phyloP scores from a whole-genome alignment of 2,113 vertebrate species.

The Pungitius pungitius region DNA sequence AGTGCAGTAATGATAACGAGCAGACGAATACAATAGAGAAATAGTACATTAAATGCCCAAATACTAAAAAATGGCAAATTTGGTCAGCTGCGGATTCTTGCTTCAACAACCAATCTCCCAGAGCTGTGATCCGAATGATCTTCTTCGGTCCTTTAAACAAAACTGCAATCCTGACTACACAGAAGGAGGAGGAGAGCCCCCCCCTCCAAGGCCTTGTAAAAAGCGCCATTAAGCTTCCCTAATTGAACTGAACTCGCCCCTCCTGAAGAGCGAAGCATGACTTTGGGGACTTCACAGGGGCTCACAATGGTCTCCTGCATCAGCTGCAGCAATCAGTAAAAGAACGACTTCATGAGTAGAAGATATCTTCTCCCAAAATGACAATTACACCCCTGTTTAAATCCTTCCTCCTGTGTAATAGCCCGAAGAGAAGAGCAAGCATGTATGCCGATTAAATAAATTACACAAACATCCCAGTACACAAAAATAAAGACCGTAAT shows the following conservation, averaged over 20 bases:
- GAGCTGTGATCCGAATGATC: conserved; percentile 42
- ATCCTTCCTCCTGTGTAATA: conserved; percentile 66
- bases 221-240: conserved; percentile 65
- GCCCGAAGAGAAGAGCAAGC: conserved; percentile 48
- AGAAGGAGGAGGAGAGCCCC: conserved; percentile 34
- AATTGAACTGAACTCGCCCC: conserved; percentile 71
- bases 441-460: conserved; percentile 69
- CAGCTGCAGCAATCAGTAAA: conserved; percentile 58
- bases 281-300: conserved; percentile 45
- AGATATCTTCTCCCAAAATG: conserved; percentile 31
- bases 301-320: conserved; percentile 28
- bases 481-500: conserved; percentile 57
- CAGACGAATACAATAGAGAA: neutral
- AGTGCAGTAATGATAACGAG: neutral
- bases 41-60: neutral
- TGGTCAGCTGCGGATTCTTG: neutral
- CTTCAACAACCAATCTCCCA: conserved; percentile 21
- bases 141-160: conserved; percentile 56
- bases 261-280: conserved; percentile 52
- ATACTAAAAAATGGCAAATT: neutral
- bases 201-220: conserved; percentile 69
- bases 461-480: conserved; percentile 50
- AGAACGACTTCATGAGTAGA: conserved; percentile 55
- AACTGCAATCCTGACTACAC: conserved; percentile 70
- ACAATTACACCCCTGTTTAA: conserved; percentile 45